Base-by-base conservation (phyloP, 2,113 vertebrate species). In the Meleagris gallopavo region DNA sequence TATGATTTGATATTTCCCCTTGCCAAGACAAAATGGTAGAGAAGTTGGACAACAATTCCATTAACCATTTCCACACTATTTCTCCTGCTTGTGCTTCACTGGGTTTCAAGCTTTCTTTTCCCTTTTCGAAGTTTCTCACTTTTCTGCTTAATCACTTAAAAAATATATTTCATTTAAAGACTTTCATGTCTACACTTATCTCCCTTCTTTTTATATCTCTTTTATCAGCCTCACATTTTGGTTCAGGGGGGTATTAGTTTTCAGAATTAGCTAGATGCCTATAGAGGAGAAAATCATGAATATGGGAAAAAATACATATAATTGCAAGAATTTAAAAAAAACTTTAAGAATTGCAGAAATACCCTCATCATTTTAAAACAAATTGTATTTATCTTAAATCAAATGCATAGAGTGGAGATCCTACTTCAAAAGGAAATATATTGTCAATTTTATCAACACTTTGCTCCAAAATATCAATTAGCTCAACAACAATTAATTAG, bases 11-110 rank as follows among this genome's bases (percentile, higher is more conserved):
- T 45, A 13, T 12, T 55, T 45, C 45, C 55, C 16, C 46, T 91
- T 70, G 40, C 73, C 84, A 57, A 81, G 73, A 83, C 11, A 81
- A 86, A 92, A 90, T 17, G 24, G 76, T 9, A 66, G 24, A 93
- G 88, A 60, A 92, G 34, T 13, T 78, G 3, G 1, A 83, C 90
- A 84, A 21, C 24, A 71, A 58, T 55, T 80, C 54, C 25, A 30
- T 66, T n/a, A 58, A 36, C 57, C 38, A 83, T 70, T 77, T 74
- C 40, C 64, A 83, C n/a, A 52, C 22, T 11, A 20, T 30, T 90
- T 86, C 46, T 75, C 38, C 38, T 55, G 54, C 6, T 78, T 79
- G 20, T 10, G 9, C 78, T 75, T 75, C 13, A 73, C 19, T 71
- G 57, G 29, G 69, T 57, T 79, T 43, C 15, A 20, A 32, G 16